Conservation (phyloP, 2,113 vertebrate species). For the Larimichthys polyactis region DNA sequence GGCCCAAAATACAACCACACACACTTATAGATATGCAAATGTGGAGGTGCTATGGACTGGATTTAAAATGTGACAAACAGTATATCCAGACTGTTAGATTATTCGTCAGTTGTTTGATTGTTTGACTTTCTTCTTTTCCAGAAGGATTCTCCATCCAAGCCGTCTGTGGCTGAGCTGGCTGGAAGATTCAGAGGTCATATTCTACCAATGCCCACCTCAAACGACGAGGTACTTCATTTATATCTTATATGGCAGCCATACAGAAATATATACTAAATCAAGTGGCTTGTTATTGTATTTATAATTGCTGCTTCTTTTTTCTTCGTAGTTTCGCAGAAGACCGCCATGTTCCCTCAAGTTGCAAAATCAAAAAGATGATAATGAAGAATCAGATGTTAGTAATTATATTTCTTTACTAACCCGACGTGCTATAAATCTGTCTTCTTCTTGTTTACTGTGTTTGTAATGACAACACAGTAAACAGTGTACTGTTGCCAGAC, state of each 20-base stretch:
- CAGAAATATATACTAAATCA: background rate
- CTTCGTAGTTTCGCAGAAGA: slow-evolving; percentile 62
- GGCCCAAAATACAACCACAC: too few species aligned
- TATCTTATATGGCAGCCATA: background rate
- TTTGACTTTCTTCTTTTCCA: slow-evolving; percentile 20
- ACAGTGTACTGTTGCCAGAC: background rate
- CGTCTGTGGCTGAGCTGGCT: slow-evolving; percentile 83
- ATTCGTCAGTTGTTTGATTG: background rate
- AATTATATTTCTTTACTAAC: background rate
- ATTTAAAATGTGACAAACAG: background rate
- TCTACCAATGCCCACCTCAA: slow-evolving; percentile 66
- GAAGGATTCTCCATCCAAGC: slow-evolving; percentile 81
- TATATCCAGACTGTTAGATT: background rate
- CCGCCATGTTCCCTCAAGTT: slow-evolving; percentile 75
- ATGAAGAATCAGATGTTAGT: slow-evolving; percentile 71
- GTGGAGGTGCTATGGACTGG: background rate
- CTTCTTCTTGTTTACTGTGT: slow-evolving; percentile 15
- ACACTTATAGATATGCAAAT: too few species aligned
- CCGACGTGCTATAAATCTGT: background rate
- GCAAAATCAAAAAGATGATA: slow-evolving; percentile 54
- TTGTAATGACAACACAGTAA: slow-evolving; percentile 17
- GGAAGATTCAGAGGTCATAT: slow-evolving; percentile 80
- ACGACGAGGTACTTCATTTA: slow-evolving; percentile 66
- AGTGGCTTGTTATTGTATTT: background rate
- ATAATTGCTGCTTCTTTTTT: background rate